Evolutionary conservation across 2,888 invertebrate species (phyloP), one percentile per base, ranked within the genome.

Genomic region (Mesochorus sp.): DNA sequence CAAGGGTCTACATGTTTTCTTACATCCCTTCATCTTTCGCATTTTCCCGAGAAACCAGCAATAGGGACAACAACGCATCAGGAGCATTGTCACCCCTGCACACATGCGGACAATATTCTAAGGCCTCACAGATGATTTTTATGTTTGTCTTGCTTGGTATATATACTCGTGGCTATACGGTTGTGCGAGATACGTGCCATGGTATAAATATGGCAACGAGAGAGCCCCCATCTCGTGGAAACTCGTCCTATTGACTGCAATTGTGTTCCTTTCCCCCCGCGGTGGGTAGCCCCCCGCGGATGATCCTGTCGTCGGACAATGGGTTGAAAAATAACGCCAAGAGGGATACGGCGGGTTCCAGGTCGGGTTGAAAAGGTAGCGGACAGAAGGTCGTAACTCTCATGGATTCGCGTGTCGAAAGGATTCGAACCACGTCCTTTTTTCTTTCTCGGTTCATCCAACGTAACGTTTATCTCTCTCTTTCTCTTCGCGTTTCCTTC

Each of bases 281-380:
- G 83, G 81, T 81, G 81, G 83, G 83, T 79, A 85, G 83, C 57
- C 81, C 19, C 28, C 77, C 51, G 80, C 49, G 47, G 62, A 75
- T 66, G 80, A 84, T 84, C 81, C 83, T 78, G 78, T 84, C 80
- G 82, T 79, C 79, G 81, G 74, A 88, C 86, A 87, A 88, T 85
- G 82, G 85, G 81, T 84, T 84, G 86, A 85, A 85, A 87, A 87
- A 86, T 86, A 87, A 83, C 78, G 80, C 76, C 72, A 21, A 75
- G 79, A 68, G 53, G 19, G n/a, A n/a, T n/a, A n/a, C n/a, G n/a
- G n/a, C n/a, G 39, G 26, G 21, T 66, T 76, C 42, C 76, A 76
- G 81, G 81, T 82, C 82, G 82, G 84, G 83, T 85, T 85, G 85
- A 85, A 71, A 55, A 75, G 26, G 34, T 71, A 76, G 75, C 66